A percentile compares a stretch with the other conserved stretches of the same genome.
Evolutionary conservation across 2,113 vertebrate genomes (phyloP).

Genomic region (Capra hircus): DNA sequence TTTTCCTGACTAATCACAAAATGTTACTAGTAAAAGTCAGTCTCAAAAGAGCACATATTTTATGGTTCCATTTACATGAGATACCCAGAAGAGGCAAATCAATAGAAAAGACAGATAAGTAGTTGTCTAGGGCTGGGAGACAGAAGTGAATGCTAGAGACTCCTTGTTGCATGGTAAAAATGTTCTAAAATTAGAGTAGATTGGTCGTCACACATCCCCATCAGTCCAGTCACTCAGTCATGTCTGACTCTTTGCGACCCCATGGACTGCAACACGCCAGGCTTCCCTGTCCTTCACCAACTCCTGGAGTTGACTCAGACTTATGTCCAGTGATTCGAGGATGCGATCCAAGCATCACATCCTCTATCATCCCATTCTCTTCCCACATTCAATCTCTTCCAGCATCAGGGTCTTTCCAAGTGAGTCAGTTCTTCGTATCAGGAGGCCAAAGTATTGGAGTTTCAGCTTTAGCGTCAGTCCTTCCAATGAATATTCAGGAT

Average conservation of each 20-base stretch:
- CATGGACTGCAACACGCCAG: neutral
- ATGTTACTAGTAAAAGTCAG: neutral
- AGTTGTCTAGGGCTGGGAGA: neutral
- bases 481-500: neutral
- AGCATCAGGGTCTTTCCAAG: neutral
- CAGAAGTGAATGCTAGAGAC: neutral
- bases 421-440: neutral
- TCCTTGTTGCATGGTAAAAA: neutral
- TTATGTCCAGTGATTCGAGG: neutral
- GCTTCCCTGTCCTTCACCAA: neutral
- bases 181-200: neutral
- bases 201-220: neutral
- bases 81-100: neutral
- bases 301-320: neutral
- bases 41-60: neutral
- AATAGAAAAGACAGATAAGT: neutral
- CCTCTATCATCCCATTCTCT: fast-evolving
- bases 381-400: neutral
- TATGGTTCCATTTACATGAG: neutral
- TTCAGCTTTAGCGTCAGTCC: neutral
- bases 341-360: neutral
- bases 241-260: neutral
- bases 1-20: neutral
- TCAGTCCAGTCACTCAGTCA: neutral
- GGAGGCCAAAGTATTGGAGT: neutral